Evolutionary conservation across 1,140 invertebrate species (phyloP), one percentile per base, ranked within the genome.

Genomic region (Drosophila pectinifera): DNA sequence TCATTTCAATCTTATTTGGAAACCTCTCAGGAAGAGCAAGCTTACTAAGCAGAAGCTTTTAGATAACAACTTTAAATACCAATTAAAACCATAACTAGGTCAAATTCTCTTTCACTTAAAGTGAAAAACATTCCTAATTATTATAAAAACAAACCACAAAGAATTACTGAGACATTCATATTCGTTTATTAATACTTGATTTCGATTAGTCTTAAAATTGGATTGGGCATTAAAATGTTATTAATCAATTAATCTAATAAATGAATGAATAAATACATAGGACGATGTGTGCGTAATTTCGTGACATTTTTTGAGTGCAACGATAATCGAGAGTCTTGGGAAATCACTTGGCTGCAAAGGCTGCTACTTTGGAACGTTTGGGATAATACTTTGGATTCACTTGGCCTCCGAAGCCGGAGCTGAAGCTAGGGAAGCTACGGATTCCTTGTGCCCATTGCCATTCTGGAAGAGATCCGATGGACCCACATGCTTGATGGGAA

Each of bases 401-500:
- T 88, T 88, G 10, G 41, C 38, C 14, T 73, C 75, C 20, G 49
- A 26, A n/a, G 38, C 26, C 2, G 67, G 20, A 36, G 62, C 65
- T 1, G 67, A 10, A 16, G 63, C 41, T 11, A 56, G 20, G 2
- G 65, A 67, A 96, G 46, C 8, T n/a, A 0, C 48, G 11, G 59
- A 18, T 49, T 89, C 81, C 63, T 90, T 75, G 6, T 73, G 56
- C 18, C 64, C 70, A 11, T 80, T 85, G 11, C 64, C 73, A 43
- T 73, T 79, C 20, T 73, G 67, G 46, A 83, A 91, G 11, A 92
- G 59, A 58, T 91, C 84, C 38, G 89, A 88, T 11, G 92, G 85
- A 11, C 91, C 92, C 72, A 91, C 92, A 57, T 93, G 92, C 64
- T 91, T 90, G 22, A 93, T 93, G 24, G 92, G 89, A 43, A 93